Evolutionary conservation across 2,888 invertebrate genomes (phyloP), one percentile per base, ranked within the genome.

Genomic region (Callimorpha dominula): DNA sequence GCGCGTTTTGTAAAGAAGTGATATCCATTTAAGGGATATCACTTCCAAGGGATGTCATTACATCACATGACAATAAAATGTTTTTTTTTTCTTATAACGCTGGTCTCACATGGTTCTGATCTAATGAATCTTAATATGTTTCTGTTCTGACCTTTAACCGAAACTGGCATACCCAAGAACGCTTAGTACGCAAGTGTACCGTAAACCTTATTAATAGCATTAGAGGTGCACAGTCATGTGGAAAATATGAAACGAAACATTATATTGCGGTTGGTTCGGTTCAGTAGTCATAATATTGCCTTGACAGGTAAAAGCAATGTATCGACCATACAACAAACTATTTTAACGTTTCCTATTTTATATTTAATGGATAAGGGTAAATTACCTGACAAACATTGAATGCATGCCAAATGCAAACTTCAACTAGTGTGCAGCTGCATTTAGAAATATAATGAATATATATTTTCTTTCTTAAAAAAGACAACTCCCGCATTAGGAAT

Each of bases 231-330:
- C 6, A 65, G 11, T 74, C 65, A 14, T 20, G 71, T 40, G 74
- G 46, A 74, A 75, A 76, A 71, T 71, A 76, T 78, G 62, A 72
- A 72, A 77, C 43, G 68, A 79, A 75, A 70, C 52, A 75, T 80
- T 78, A 77, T 72, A 84, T 78, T 81, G 62, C 70, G 75, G 65
- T 81, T 76, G 76, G 77, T 71, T 80, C 80, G 71, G 70, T 76
- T 82, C 76, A 81, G 75, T 76, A 83, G 71, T 74, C 75, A 78
- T 70, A 42, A 72, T 60, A 74, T 70, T 77, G n/a, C 69, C 65
- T 64, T 70, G 75, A 71, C 31, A 46, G 57, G 31, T 62, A 14
- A 31, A 60, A 60, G 14, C 60, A 31, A 31, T 1, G 12, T 60
- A 60, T 14, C 15, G 5, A 14, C 6, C 6, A 7, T 5, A 31